A percentile compares a stretch with the other conserved stretches of the same genome.
Conservation (phyloP, 2,888 invertebrate species). For the Myopa testacea region DNA sequence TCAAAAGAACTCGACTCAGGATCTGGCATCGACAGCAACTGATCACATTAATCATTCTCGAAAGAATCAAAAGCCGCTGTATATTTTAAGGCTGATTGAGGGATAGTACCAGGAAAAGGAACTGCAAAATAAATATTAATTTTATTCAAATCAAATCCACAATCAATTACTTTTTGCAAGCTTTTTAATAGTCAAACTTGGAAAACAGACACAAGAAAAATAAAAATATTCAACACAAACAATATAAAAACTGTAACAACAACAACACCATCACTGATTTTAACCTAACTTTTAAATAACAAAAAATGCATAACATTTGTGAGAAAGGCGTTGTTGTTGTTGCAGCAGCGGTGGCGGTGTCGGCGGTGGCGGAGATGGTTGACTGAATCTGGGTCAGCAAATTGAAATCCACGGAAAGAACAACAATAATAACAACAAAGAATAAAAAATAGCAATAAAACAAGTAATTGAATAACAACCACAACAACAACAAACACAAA, state of each 20-base stretch:
- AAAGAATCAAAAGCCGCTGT: too few species aligned
- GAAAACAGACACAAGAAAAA: neutral
- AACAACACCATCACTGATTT: neutral
- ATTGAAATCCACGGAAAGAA: neutral
- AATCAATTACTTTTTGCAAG: too few species aligned
- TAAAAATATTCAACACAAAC: slow-evolving; percentile 2
- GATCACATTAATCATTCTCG: too few species aligned
- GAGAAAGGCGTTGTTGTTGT: slow-evolving; percentile 1
- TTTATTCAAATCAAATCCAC: too few species aligned
- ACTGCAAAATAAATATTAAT: too few species aligned
- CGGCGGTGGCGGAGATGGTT: slow-evolving; percentile 8
- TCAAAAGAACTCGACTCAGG: neutral
- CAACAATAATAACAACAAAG: slow-evolving; percentile 3
- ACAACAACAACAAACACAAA: neutral
- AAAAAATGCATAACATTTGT: neutral
- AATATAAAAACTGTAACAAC: neutral
- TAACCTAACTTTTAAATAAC: neutral
- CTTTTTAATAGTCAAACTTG: too few species aligned
- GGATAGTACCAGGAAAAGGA: too few species aligned
- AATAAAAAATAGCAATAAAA: slow-evolving; percentile 1
- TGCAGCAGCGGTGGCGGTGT: neutral
- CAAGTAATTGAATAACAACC: slow-evolving; percentile 2
- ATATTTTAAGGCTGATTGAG: too few species aligned
- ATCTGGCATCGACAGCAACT: neutral
- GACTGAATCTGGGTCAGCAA: slow-evolving; percentile 32